Evolutionary conservation across 2,888 invertebrate genomes (phyloP), one percentile per base, ranked within the genome.

Genomic region (Campoplex nolae): DNA sequence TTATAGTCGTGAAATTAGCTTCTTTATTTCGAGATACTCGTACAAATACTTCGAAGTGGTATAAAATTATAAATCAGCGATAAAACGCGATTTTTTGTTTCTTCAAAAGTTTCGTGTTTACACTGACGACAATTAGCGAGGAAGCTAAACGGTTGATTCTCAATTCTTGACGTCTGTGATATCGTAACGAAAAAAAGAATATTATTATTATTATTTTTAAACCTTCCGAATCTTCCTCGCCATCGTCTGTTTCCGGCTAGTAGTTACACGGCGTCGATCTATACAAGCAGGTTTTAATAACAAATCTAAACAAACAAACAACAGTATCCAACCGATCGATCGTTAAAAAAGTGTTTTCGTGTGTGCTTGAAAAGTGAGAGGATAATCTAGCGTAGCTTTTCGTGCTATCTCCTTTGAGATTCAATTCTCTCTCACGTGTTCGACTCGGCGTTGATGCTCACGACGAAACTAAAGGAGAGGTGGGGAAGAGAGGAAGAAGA

Each of bases 361-460:
- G 58, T 28, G 54, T 28, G 54, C 51, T 35, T 68, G 58, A 71
- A 71, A 65, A 73, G 76, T 70, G 71, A 58, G 62, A 62, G 62
- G 32, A 62, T 32, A 32, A 62, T 32, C 62, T 77, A 35, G 35
- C 56, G 45, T 45, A 8, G 35, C 51, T 76, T 58, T 62, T 54
- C 65, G 42, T 38, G n/a, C 35, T 16, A 70, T 51, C 35, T 23
- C 62, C 62, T 62, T 62, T 23, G 58, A 58, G 62, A 51, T 77
- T 51, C 71, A 70, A 67, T 42, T 67, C 45, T 75, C 51, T 77
- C 76, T 67, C 78, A 67, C 65, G 78, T 70, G 78, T 68, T 51
- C 56, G 23, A 11, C 58, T 42, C 70, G 58, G 58, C 23, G 32
- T 77, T 48, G 9, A 32, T 56, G 70, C 16, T 28, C n/a, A 58